These are phyloP conservation scores for Aphelinus atriplicis DNA, from an alignment of 1,140 invertebrate genomes.

Conservation along the genomic window DNA sequence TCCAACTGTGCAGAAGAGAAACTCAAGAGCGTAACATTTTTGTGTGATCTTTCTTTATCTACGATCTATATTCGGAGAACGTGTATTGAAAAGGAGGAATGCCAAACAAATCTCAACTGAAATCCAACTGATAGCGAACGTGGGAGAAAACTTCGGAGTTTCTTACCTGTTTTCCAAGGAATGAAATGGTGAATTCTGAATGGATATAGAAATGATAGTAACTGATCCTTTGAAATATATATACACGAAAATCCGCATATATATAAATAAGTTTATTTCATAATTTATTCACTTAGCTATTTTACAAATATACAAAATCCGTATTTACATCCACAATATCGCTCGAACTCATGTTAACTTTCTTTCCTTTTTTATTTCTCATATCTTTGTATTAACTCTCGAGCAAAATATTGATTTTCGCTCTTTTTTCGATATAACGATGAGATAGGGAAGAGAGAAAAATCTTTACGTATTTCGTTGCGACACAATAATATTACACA, in stretches of 20 bases:
- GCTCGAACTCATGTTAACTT: conserved; percentile 26
- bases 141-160: too few relatives aligned
- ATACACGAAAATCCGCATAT: conserved; percentile 35
- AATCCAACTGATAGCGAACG: too few relatives aligned
- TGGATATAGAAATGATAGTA: too few relatives aligned
- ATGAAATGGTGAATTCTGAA: too few relatives aligned
- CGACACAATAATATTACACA: conserved; percentile 39
- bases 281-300: conserved; percentile 50
- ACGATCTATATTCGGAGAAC: too few relatives aligned
- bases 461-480: conserved; percentile 42
- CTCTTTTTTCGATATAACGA: conserved; percentile 16
- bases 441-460: conserved; percentile 33
- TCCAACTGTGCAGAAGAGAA: too few relatives aligned
- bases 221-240: conserved; percentile 25
- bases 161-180: too few relatives aligned
- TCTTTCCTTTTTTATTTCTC: conserved; percentile 19
- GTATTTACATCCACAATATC: conserved; percentile 45
- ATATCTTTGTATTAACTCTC: conserved; percentile 12
- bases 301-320: conserved; percentile 54
- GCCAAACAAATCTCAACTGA: too few relatives aligned
- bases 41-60: too few relatives aligned
- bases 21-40: too few relatives aligned
- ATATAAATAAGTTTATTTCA: conserved; percentile 50
- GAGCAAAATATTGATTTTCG: conserved; percentile 31
- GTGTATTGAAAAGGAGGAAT: too few relatives aligned